Evolutionary conservation across 2,113 vertebrate genomes (phyloP).

Genomic region (Gobius niger): DNA sequence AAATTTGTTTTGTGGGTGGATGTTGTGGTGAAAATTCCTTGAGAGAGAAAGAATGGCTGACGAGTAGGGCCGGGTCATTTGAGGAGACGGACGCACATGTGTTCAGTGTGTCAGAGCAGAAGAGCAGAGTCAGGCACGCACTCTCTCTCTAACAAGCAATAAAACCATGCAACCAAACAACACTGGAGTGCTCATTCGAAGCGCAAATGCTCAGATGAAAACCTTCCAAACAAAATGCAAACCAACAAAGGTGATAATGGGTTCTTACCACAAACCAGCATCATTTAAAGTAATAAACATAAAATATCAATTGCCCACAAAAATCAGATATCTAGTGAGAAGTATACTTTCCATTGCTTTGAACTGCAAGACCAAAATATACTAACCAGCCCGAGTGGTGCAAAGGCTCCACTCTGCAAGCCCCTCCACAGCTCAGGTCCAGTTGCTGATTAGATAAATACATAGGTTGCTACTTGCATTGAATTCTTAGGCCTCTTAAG

Average conservation of each 20-base stretch:
- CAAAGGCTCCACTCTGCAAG: neutral
- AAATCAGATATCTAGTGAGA: too few relatives aligned
- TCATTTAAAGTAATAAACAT: too few relatives aligned
- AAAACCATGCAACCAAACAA: constrained; percentile 50
- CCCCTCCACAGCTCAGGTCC: neutral
- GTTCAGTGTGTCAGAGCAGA: constrained; percentile 30
- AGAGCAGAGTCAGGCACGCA: constrained; percentile 44
- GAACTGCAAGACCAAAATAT: neutral
- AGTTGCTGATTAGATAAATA: constrained; percentile 19
- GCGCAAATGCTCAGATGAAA: constrained; percentile 17
- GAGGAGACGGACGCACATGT: constrained; percentile 39
- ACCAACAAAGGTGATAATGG: too few relatives aligned
- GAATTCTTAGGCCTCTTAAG: constrained; percentile 22
- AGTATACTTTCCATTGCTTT: too few relatives aligned
- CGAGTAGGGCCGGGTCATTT: constrained; percentile 31
- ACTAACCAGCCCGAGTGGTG: neutral
- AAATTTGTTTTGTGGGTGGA: constrained; percentile 7
- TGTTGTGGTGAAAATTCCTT: constrained; percentile 39
- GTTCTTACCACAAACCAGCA: too few relatives aligned
- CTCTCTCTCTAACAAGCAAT: constrained; percentile 36
- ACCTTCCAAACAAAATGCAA: neutral
- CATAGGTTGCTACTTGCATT: constrained; percentile 23
- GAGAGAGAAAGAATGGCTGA: constrained; percentile 45
- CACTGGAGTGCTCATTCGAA: constrained; percentile 25
- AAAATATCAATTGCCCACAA: too few relatives aligned